phyloP scores from a whole-genome alignment of 2,888 invertebrate genomes.

The Eudasyphora cyanicolor region DNA sequence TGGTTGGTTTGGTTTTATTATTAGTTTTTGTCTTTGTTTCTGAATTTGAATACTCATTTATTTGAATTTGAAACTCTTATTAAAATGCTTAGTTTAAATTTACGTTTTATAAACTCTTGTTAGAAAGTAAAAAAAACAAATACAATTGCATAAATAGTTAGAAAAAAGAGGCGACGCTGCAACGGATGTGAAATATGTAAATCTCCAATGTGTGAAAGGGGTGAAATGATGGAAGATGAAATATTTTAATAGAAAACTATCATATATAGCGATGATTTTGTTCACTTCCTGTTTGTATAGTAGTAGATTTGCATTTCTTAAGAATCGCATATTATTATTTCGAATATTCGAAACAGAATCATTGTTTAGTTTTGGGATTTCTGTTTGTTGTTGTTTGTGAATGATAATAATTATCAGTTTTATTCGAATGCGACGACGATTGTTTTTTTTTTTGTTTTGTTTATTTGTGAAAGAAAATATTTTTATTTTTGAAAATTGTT shows the following conservation, averaged over 20 bases:
- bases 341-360: neutral
- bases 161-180: constrained; percentile 5
- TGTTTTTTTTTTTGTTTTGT: constrained; percentile 1
- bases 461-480: constrained; percentile 13
- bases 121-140: constrained; percentile 63
- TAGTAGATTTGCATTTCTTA: constrained; percentile 13
- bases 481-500: neutral
- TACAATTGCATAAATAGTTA: neutral
- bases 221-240: neutral
- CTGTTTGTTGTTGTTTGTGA: neutral
- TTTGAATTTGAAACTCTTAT: constrained; percentile 64
- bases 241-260: neutral
- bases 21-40: constrained; percentile 14
- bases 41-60: constrained; percentile 63
- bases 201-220: constrained; percentile 1
- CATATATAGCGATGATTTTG: neutral
- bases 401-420: neutral
- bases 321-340: constrained; percentile 5
- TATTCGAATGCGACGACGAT: neutral
- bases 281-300: constrained; percentile 5
- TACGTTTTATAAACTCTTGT: constrained; percentile 56
- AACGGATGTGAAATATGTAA: constrained; percentile 29
- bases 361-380: neutral
- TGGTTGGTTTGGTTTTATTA: constrained; percentile 38
- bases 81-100: constrained; percentile 61